These are phyloP conservation scores for Sebastes iracundus DNA, from an alignment of 2,797 vertebrate genomes.

Conservation along the genomic window DNA sequence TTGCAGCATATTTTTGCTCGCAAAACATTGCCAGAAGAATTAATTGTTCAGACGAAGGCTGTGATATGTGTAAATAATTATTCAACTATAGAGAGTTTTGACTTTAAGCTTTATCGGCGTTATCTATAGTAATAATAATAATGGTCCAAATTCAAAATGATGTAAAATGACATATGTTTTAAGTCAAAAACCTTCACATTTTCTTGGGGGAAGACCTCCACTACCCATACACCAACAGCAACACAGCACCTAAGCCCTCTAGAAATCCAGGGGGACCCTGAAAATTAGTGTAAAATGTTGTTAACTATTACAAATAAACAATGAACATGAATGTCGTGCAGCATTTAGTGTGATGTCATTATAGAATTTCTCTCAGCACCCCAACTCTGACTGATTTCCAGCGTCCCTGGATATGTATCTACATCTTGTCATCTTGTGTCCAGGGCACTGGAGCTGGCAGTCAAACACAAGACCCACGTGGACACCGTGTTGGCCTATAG, in stretches of 20 bases:
- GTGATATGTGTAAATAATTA: neutral
- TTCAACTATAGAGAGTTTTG: neutral
- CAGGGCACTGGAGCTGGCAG: slow-evolving; percentile 95
- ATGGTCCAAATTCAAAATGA: neutral
- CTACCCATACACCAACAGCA: too few relatives aligned
- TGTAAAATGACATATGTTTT: neutral
- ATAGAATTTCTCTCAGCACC: too few relatives aligned
- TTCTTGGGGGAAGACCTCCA: neutral
- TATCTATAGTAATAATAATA: neutral
- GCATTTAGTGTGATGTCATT: too few relatives aligned
- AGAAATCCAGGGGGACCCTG: neutral
- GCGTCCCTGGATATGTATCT: neutral
- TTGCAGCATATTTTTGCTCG: neutral
- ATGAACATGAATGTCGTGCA: neutral
- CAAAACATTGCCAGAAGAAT: neutral
- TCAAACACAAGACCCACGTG: slow-evolving; percentile 98
- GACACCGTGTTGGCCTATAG: slow-evolving; percentile 96
- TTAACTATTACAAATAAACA: neutral
- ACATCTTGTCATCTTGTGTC: slow-evolving; percentile 51
- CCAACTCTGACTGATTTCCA: too few relatives aligned
- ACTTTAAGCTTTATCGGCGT: neutral
- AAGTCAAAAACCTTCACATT: neutral
- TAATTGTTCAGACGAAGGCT: neutral
- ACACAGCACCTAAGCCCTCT: neutral
- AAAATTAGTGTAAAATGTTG: neutral